Evolutionary conservation across 2,797 vertebrate genomes (phyloP), one percentile per base, ranked within the genome.

Genomic region (Danio kyathit): DNA sequence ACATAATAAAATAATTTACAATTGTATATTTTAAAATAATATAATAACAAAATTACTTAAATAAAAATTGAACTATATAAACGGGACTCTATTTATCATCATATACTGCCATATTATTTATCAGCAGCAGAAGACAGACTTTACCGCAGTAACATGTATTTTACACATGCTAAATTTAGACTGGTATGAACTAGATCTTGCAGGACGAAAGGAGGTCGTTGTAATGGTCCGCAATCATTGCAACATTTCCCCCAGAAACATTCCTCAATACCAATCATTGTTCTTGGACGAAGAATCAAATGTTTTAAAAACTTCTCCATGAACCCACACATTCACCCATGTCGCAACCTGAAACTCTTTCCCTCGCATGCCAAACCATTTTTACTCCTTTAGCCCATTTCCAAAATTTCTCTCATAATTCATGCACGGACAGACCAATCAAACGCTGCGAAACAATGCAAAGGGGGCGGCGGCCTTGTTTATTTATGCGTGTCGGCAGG

Each of bases 391-490:
- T 6, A 56, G 29, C 10, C 17, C 17, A n/a, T 60, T 56, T 41
- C 9, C 38, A 51, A 14, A 61, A 46, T 29, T 5, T 44, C 8
- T 77, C 81, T 48, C 52, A 57, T 64, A 49, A 49, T 63, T 54
- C 72, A 46, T 61, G 14, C 12, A 12, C 7, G 5, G 63, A 7
- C 57, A 64, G 65, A 46, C 29, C 67, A 66, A 76, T 66, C 40
- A 38, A 14, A 65, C 60, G 7, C n/a, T 10, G 9, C 0, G 2
- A 29, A 16, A 74, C 49, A 69, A 57, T 65, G 5, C 29, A 21
- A 54, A 65, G 76, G 59, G n/a, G 16, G 29, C 9, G 74, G 41
- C 71, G 54, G 29, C 69, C 71, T n/a, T 82, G 84, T 84, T 86
- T 73, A 76, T 69, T 83, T 73, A 83, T 40, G 29, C 59, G 0